Evolutionary conservation across 2,888 invertebrate genomes (phyloP).

Genomic region (Trisateles emortualis): DNA sequence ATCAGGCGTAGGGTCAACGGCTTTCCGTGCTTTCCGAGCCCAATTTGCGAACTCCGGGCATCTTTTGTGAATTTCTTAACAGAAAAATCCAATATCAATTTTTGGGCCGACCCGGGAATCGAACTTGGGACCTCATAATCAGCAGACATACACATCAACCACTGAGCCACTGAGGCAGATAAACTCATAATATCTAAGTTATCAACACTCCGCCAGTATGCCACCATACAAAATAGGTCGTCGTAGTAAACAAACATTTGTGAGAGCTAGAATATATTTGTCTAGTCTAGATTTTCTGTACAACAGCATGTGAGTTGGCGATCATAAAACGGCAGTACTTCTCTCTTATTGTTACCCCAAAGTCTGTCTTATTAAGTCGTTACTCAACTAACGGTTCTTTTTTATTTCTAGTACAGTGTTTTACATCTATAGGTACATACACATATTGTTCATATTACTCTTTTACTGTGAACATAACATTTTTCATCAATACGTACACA

Average conservation of each 20-base stretch:
- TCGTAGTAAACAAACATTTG: background rate
- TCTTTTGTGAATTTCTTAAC: too few species aligned
- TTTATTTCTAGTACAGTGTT: background rate
- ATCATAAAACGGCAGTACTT: background rate
- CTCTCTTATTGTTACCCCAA: background rate
- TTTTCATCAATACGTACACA: constrained; percentile 13
- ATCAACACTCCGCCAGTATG: background rate
- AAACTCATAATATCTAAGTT: background rate
- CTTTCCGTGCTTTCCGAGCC: too few species aligned
- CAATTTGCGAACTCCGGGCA: too few species aligned
- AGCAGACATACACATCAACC: too few species aligned
- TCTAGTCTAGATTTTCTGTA: background rate
- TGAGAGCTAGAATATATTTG: background rate
- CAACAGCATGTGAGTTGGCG: background rate
- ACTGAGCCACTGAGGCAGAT: too few species aligned
- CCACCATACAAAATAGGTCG: background rate
- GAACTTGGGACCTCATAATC: too few species aligned
- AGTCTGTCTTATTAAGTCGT: background rate
- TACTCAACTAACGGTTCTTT: background rate
- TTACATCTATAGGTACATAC: background rate
- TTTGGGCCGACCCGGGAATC: too few species aligned
- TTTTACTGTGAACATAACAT: constrained; percentile 6
- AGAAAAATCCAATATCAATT: too few species aligned
- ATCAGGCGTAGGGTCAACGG: too few species aligned
- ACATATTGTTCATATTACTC: background rate